phyloP scores from a whole-genome alignment of 2,888 invertebrate genomes.

The Drosophila seclusa region DNA sequence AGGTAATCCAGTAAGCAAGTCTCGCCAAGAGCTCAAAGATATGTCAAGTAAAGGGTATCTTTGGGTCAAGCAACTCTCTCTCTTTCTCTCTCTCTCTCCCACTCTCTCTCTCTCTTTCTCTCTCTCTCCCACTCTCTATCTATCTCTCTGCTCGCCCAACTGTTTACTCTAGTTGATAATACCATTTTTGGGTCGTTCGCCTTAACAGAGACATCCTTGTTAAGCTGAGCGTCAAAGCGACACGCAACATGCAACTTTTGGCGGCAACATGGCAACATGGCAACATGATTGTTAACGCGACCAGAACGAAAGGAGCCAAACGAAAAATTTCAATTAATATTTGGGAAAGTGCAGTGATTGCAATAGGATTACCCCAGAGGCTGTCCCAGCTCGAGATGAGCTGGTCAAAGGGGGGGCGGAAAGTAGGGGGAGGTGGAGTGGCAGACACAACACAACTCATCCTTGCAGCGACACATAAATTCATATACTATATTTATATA shows the following conservation, averaged over 20 bases:
- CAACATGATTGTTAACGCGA: slow-evolving; percentile 48
- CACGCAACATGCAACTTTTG: slow-evolving; percentile 35
- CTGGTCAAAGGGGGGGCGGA: background rate
- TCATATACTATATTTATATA: slow-evolving; percentile 1
- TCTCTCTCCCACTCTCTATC: too few relatives aligned
- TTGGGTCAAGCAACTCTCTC: background rate
- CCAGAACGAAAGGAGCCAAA: slow-evolving; percentile 45
- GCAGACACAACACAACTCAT: slow-evolving; percentile 14
- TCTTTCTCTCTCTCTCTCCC: background rate
- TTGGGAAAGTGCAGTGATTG: slow-evolving; percentile 48
- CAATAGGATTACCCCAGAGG: slow-evolving; percentile 22
- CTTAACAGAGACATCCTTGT: slow-evolving; percentile 60
- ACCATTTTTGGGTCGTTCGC: slow-evolving; percentile 38
- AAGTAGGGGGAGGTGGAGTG: background rate
- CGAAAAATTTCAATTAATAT: slow-evolving; percentile 45
- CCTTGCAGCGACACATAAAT: slow-evolving; percentile 26
- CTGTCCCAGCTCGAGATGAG: background rate
- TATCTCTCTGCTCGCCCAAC: too few relatives aligned
- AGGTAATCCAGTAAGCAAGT: background rate
- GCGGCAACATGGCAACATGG: background rate
- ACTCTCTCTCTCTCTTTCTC: too few relatives aligned
- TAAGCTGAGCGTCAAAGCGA: slow-evolving; percentile 33
- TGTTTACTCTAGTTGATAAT: background rate
- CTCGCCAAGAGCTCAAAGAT: background rate
- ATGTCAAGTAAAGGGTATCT: background rate